Base-by-base conservation (phyloP, 2,888 invertebrate genomes). In the Polylopha cassiicola region DNA sequence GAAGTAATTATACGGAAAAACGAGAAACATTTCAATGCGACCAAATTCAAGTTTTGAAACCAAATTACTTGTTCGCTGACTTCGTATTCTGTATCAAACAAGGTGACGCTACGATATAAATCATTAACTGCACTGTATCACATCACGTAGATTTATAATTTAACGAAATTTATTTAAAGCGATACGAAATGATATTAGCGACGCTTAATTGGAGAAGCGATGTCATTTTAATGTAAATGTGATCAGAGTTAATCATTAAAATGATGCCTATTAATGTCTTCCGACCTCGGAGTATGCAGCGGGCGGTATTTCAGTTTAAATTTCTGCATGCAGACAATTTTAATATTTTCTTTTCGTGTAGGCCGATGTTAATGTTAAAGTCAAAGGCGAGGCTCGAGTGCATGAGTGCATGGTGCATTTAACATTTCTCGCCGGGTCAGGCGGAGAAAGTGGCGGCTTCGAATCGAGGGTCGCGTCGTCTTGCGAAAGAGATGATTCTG, bases 121-220 rank as follows among this genome's bases (percentile, higher is more conserved):
- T 76, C 70, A 70, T 71, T 73, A 78, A 80, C 78, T 76, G 73
- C 65, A 77, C 73, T 62, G 71, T 65, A 76, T 74, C 63, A 69
- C 66, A 71, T 53, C 59, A 69, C 62, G 63, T 60, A 65, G 55
- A 70, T 72, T 63, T 71, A 70, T 68, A 64, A 73, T 71, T 71
- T 61, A 63, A 64, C 57, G 49, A 55, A 63, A 65, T 71, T n/a
- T n/a, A n/a, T n/a, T 73, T 63, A 59, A 68, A 72, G 61, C 49
- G 54, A 53, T 54, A 55, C 54, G 46, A 58, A 53, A 54, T 53
- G 61, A 58, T n/a, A n/a, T n/a, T n/a, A 65, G 65, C 53, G 58
- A 46, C 46, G 51, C 53, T 57, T 65, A 63, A 65, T 69, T 67
- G 55, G 50, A 52, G 48, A 57, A 64, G 57, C 59, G 48, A 60